Base-by-base conservation (phyloP, 2,113 vertebrate species). In the Semicossyphus pulcher region DNA sequence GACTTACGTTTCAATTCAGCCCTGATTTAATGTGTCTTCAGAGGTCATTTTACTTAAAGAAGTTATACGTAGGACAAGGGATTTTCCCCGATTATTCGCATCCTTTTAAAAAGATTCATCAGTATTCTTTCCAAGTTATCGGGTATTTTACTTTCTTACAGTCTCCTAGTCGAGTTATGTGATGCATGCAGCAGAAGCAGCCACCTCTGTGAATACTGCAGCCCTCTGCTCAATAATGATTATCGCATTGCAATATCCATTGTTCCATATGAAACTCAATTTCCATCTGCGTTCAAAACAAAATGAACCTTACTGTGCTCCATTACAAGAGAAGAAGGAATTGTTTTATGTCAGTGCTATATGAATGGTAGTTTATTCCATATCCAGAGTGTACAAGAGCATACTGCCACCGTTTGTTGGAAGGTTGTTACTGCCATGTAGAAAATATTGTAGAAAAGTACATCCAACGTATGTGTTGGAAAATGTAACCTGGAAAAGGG, bases 381-480 rank as follows among this genome's bases (percentile, higher is more conserved):
- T 42, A 49, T 39, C 73, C 56, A 53, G 9, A 64, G 64, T 70
- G 44, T 39, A 32, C 32, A 72, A 67, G 74, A 36, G 26, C 41
- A 87, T 37, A 91, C 88, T 91, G 89, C 91, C 91, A 85, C 83
- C 91, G 72, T 75, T 78, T 72, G 88, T 73, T 79, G 41, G 29
- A 77, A 25, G 1, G 16, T 3, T 59, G 80, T 64, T 48, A 92
- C 83, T 91, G 31, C 91, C n/a, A 52, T 10, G 25, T 8, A 10
- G 14, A 16, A 52, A 16, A 0, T 7, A 28, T 28, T 26, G 47
- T 12, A 6, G 11, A 11, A 25, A 12, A 23, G 9, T 11, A n/a
- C n/a, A n/a, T n/a, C n/a, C n/a, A n/a, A n/a, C n/a, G n/a, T n/a
- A n/a, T n/a, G n/a, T n/a, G n/a, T n/a, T n/a, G n/a, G n/a, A n/a